Percentiles rank a stretch among this genome's conserved stretches.
Evolutionary conservation across 2,797 vertebrate genomes (phyloP).

Genomic region (Coccyzus lansbergi): DNA sequence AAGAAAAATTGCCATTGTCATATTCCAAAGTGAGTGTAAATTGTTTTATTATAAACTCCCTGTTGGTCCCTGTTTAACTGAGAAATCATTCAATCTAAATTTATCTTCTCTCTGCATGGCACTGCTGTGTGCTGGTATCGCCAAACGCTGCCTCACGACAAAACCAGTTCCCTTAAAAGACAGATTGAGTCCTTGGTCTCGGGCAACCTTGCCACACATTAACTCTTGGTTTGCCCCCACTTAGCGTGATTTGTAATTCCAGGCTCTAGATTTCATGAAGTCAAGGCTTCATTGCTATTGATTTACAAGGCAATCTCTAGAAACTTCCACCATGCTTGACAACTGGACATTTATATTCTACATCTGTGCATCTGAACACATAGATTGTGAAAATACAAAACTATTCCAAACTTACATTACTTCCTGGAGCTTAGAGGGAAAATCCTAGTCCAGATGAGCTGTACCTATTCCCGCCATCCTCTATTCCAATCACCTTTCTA

Average conservation of each 20-base stretch:
- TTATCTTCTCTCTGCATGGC: constrained; percentile 66
- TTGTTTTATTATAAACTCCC: constrained; percentile 79
- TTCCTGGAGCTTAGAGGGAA: constrained; percentile 38
- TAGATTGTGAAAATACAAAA: constrained; percentile 44
- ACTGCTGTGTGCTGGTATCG: constrained; percentile 42
- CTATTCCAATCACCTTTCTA: constrained; percentile 31
- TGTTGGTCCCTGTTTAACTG: constrained; percentile 72
- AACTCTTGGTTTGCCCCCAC: constrained; percentile 25
- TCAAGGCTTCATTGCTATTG: not conserved
- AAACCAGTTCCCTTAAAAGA: constrained; percentile 44
- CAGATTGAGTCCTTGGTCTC: constrained; percentile 22
- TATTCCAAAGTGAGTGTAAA: constrained; percentile 76
- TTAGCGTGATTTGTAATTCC: constrained; percentile 44
- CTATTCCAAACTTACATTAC: constrained; percentile 25
- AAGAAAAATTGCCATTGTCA: constrained; percentile 78
- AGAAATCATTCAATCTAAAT: constrained; percentile 76
- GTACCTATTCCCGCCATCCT: constrained; percentile 1
- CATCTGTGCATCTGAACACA: not conserved
- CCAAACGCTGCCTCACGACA: constrained; percentile 56
- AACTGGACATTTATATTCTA: not conserved
- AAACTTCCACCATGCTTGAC: not conserved
- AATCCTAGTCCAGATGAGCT: constrained; percentile 3
- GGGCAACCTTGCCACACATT: not conserved
- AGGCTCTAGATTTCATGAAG: constrained; percentile 1
- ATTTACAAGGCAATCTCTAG: not conserved